A percentile compares a stretch with the other conserved stretches of the same genome.
Evolutionary conservation across 1,140 invertebrate species (phyloP).

Genomic region (Triops longicaudatus): DNA sequence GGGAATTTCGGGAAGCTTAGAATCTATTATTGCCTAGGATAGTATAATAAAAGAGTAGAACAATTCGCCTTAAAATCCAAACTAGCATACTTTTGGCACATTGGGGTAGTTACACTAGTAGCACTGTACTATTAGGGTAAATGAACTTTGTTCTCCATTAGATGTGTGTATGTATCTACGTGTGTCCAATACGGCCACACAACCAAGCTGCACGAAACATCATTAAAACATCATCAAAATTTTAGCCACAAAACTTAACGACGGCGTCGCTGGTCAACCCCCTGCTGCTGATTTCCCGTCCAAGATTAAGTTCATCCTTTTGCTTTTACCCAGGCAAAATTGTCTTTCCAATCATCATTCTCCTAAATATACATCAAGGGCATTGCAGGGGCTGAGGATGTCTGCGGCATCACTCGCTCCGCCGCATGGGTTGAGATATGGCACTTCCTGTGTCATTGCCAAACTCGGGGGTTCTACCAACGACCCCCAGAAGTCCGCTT

Average conservation of each 20-base stretch:
- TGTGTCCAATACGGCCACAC: background rate
- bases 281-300: constrained; percentile 13
- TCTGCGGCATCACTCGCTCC: constrained; percentile 9
- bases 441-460: background rate
- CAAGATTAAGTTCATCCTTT: background rate
- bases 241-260: background rate
- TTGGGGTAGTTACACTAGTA: background rate
- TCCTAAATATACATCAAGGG: constrained; percentile 15
- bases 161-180: background rate
- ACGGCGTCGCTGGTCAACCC: constrained; percentile 4
- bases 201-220: background rate
- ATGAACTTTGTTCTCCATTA: background rate
- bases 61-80: too few species aligned
- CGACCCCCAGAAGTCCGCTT: background rate
- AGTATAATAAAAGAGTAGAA: too few species aligned
- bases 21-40: background rate
- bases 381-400: constrained; percentile 1
- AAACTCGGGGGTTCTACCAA: background rate
- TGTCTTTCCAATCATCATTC: constrained; percentile 12
- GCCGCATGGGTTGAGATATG: background rate
- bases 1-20: background rate
- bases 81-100: too few species aligned
- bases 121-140: background rate
- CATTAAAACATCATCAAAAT: background rate
- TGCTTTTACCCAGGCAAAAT: background rate